Evolutionary conservation across 2,797 vertebrate species (phyloP).

Genomic region (Cynodonichthys magdalenae): DNA sequence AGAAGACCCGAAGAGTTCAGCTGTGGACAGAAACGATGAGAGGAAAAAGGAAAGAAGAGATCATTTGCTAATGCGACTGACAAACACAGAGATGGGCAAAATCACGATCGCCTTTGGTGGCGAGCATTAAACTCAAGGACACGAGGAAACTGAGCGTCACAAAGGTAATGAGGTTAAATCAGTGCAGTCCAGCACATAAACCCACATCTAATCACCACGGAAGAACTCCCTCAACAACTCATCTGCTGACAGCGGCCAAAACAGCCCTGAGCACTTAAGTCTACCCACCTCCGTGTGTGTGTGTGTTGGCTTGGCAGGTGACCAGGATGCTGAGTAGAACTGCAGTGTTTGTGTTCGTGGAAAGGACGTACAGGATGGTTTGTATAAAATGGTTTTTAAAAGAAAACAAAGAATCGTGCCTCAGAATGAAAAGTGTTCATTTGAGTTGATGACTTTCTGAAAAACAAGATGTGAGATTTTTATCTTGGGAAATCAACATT

Average conservation of each 20-base stretch:
- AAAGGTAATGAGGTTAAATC: conserved; percentile 29
- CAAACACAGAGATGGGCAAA: too few species aligned
- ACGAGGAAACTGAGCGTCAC: conserved; percentile 13
- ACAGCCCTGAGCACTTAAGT: conserved; percentile 40
- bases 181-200: conserved; percentile 29
- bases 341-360: conserved; percentile 57
- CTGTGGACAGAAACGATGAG: conserved; percentile 58
- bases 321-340: conserved; percentile 54
- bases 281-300: conserved; percentile 36
- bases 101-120: too few species aligned
- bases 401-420: neutral
- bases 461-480: neutral
- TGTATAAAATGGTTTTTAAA: conserved; percentile 7
- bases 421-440: conserved; percentile 5
- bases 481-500: neutral
- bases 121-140: conserved; percentile 11
- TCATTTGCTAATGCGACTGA: too few species aligned
- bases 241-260: conserved; percentile 52
- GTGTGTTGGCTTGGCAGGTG: conserved; percentile 39
- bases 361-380: conserved; percentile 45
- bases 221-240: conserved; percentile 40
- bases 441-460: conserved; percentile 1
- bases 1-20: conserved; percentile 89
- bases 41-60: neutral
- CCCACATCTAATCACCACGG: conserved; percentile 45